phyloP scores from a whole-genome alignment of 1,140 invertebrate species.

The Ooceraea biroi region DNA sequence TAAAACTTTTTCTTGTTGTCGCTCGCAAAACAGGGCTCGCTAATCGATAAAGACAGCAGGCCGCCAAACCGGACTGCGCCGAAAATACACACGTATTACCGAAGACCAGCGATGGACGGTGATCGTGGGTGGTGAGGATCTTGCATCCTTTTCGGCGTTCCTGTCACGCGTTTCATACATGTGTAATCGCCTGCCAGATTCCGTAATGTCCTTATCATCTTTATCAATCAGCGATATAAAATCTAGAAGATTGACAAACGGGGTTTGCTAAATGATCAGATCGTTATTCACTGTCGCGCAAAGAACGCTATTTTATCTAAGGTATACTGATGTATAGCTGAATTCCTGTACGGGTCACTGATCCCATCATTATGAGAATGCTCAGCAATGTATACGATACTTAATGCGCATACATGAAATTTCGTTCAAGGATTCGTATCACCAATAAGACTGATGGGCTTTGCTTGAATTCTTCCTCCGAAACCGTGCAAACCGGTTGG shows the following conservation, averaged over 20 bases:
- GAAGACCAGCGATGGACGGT: background rate
- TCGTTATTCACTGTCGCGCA: too few species aligned
- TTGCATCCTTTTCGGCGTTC: background rate
- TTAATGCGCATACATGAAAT: conserved; percentile 53
- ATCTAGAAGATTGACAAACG: background rate
- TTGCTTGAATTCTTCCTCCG: conserved; percentile 13
- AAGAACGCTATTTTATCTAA: too few species aligned
- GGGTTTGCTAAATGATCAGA: too few species aligned
- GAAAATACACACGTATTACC: conserved; percentile 72
- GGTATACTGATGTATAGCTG: too few species aligned
- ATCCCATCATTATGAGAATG: conserved; percentile 34
- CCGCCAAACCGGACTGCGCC: conserved; percentile 80
- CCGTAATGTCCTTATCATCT: background rate
- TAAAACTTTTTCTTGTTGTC: conserved; percentile 52
- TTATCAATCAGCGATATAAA: background rate
- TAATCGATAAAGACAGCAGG: conserved; percentile 76
- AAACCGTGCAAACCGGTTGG: conserved; percentile 72
- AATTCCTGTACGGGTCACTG: conserved; percentile 31
- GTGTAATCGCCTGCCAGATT: background rate
- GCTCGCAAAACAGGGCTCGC: conserved; percentile 63
- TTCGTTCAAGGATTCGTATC: conserved; percentile 42
- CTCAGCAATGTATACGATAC: background rate
- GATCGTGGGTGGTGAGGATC: conserved; percentile 5
- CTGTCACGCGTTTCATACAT: background rate
- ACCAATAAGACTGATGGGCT: conserved; percentile 38